phyloP scores from a whole-genome alignment of 2,113 vertebrate genomes.

The Apteryx mantelli region DNA sequence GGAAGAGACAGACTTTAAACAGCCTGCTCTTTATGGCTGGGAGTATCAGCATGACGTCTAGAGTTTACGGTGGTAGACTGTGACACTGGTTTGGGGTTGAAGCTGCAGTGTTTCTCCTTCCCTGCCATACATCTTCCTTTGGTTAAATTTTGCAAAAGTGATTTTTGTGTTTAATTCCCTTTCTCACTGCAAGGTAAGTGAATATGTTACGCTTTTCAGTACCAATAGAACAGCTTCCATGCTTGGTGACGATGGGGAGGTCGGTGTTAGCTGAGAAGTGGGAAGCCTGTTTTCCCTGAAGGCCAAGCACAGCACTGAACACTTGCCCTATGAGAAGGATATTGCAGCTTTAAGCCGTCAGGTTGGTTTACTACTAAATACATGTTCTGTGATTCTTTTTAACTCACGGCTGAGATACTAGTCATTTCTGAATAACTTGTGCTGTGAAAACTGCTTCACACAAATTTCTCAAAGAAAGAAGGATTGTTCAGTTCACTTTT shows the following conservation, averaged over 20 bases:
- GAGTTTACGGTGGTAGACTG: conserved; percentile 23
- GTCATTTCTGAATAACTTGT: conserved; percentile 53
- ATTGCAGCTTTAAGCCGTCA: conserved; percentile 64
- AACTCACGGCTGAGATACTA: conserved; percentile 52
- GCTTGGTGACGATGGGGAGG: not conserved
- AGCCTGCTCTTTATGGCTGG: conserved; percentile 23
- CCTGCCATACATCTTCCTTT: conserved; percentile 53
- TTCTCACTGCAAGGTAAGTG: conserved; percentile 65
- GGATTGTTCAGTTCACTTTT: conserved; percentile 33
- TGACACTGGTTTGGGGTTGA: conserved; percentile 47
- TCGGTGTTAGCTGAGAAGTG: not conserved
- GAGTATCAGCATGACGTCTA: conserved; percentile 16
- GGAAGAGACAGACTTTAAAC: conserved; percentile 28
- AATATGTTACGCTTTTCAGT: not conserved
- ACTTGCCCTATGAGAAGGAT: conserved; percentile 20
- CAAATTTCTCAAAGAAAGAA: not conserved
- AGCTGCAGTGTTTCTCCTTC: conserved; percentile 65
- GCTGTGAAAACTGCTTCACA: conserved; percentile 68
- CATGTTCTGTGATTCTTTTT: conserved; percentile 64
- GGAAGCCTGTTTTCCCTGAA: not conserved
- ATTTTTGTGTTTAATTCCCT: conserved; percentile 44
- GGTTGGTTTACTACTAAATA: conserved; percentile 70
- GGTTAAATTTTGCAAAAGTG: conserved; percentile 10
- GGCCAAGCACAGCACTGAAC: not conserved
- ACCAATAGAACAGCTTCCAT: not conserved